Conservation (phyloP, 2,797 vertebrate genomes). For the Bufotes viridis region DNA sequence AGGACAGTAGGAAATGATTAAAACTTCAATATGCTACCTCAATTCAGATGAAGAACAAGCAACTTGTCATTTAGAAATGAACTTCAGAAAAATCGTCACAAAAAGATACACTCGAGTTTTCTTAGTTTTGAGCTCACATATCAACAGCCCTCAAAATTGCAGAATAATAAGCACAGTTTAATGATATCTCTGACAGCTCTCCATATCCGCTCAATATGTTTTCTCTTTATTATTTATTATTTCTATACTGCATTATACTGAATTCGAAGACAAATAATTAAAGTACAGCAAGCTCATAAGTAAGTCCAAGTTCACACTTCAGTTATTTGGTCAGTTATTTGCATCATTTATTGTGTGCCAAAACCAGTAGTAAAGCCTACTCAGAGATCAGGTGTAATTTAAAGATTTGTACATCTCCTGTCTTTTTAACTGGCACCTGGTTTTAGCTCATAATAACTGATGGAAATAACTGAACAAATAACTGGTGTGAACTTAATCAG, state of each 20-base stretch:
- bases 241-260: not conserved
- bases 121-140: constrained; percentile 10
- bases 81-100: constrained; percentile 27
- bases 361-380: too few species aligned
- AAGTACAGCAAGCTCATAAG: too few species aligned
- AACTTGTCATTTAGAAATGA: constrained; percentile 40
- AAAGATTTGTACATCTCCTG: too few species aligned
- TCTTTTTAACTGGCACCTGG: too few species aligned
- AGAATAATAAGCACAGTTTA: constrained; percentile 16
- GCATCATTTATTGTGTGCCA: too few species aligned
- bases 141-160: constrained; percentile 11
- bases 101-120: constrained; percentile 18
- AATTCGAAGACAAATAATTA: not conserved
- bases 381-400: too few species aligned
- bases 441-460: too few species aligned
- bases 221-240: not conserved
- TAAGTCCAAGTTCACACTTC: too few species aligned
- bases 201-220: not conserved
- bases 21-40: constrained; percentile 54
- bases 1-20: constrained; percentile 48
- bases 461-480: too few species aligned
- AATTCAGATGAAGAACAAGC: constrained; percentile 44
- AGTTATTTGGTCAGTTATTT: too few species aligned
- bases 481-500: too few species aligned
- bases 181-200: constrained; percentile 16